These are phyloP conservation scores for Acanthoscelides obtectus DNA, from an alignment of 2,888 invertebrate species.

Conservation along the genomic window DNA sequence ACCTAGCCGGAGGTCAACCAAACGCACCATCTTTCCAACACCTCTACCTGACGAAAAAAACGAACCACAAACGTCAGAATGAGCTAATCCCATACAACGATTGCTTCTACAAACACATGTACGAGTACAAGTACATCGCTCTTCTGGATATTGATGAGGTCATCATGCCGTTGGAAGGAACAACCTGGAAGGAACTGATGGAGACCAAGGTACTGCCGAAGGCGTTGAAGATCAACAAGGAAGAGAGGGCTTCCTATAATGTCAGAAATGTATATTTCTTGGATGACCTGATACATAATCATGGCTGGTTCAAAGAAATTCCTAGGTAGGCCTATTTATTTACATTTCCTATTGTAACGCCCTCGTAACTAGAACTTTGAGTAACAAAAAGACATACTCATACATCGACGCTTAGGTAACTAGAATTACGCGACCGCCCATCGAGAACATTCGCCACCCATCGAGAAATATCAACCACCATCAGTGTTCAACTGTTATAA, in stretches of 20 bases:
- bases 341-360: too few species aligned
- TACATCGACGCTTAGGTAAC: too few species aligned
- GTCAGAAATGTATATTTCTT: conserved; percentile 90
- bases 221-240: conserved; percentile 62
- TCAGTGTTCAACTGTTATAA: too few species aligned
- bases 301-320: conserved; percentile 74
- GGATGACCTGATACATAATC: conserved; percentile 77
- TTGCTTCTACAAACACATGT: conserved; percentile 89
- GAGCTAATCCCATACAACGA: conserved; percentile 96
- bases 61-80: conserved; percentile 90
- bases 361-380: too few species aligned
- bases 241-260: conserved; percentile 75
- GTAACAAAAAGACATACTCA: too few species aligned
- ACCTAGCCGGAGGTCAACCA: conserved; percentile 65
- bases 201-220: conserved; percentile 60
- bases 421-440: too few species aligned
- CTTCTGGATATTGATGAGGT: conserved; percentile 92
- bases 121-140: conserved; percentile 85
- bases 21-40: conserved; percentile 86
- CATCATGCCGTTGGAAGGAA: conserved; percentile 78
- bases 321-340: conserved; percentile 47
- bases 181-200: conserved; percentile 76
- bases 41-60: conserved; percentile 83
- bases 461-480: too few species aligned
- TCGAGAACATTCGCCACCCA: too few species aligned